Base-by-base conservation (phyloP, 2,888 invertebrate genomes). In the Aelia acuminata region DNA sequence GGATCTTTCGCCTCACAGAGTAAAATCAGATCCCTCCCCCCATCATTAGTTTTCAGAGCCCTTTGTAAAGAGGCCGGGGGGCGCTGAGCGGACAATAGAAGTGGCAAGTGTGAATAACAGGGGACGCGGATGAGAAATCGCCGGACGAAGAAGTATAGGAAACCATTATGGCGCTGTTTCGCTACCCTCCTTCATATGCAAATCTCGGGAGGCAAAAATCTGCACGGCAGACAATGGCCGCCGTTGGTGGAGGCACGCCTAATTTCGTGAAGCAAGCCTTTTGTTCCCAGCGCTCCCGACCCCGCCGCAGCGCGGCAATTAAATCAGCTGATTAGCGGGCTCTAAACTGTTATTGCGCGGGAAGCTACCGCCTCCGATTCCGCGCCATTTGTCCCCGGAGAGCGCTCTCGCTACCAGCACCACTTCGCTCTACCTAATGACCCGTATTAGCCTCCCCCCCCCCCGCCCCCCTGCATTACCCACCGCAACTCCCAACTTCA, bases 311-410 rank as follows among this genome's bases (percentile, higher is more conserved):
- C 43, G 11, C 43, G 39, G 80, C 80, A 80, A 80, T 80, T 80
- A 80, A 80, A 80, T 80, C 80, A 80, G 80, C 80, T 80, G 80
- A 80, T 80, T 80, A 80, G 80, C 80, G 43, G 43, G n/a, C 43
- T 80, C 80, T 80, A 47, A 47, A 80, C 43, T 80, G 80, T 80
- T 80, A 80, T 80, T 80, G 80, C 80, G 80, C 43, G 18, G 1
- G 80, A 43, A 39, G n/a, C 43, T 47, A 43, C 35, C n/a, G n/a
- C 80, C 80, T 39, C 43, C 80, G n/a, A 80, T 80, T 80, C 43
- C 43, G 43, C 10, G n/a, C 43, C 80, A 80, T 80, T 80, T 80
- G 75, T 80, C 75, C 75, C 75, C 10, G 8, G 63, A 31, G 63
- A 20, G 18, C 31, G 63, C 63, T 70, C 63, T 70, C 63, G 63